phyloP scores from a whole-genome alignment of 2,797 vertebrate species.

The Scarus forsteni region DNA sequence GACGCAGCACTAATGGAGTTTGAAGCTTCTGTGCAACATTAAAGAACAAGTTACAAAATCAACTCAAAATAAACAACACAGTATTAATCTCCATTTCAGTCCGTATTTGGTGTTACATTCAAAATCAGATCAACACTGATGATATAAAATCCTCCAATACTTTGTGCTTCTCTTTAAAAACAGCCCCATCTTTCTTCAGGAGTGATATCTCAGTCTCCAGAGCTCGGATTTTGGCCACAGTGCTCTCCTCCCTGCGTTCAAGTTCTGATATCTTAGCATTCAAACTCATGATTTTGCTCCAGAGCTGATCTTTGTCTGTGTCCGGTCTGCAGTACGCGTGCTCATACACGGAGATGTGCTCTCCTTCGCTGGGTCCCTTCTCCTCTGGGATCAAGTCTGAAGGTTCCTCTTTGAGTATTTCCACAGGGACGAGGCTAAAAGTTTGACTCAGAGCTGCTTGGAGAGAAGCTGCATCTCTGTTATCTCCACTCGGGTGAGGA shows the following conservation, averaged over 20 bases:
- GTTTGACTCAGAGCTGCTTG: conserved; percentile 43
- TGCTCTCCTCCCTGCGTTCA: conserved; percentile 86
- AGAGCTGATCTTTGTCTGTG: conserved; percentile 86
- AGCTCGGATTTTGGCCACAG: conserved; percentile 84
- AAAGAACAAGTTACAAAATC: not conserved
- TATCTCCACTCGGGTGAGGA: not conserved
- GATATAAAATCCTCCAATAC: conserved; percentile 87
- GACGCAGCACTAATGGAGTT: not conserved
- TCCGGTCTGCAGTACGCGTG: conserved; percentile 90
- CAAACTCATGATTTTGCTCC: conserved; percentile 88
- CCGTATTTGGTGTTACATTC: no score
- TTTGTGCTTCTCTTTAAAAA: conserved; percentile 89
- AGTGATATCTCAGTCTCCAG: conserved; percentile 85
- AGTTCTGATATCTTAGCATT: conserved; percentile 88
- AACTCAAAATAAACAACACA: conserved; percentile 6
- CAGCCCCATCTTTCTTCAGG: conserved; percentile 83
- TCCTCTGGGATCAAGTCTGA: conserved; percentile 35
- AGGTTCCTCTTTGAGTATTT: conserved; percentile 19
- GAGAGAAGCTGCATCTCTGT: conserved; percentile 22
- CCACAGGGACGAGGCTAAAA: conserved; percentile 55
- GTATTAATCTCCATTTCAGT: not conserved
- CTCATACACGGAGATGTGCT: conserved; percentile 73
- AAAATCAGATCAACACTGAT: conserved; percentile 68
- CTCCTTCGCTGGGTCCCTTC: conserved; percentile 44
- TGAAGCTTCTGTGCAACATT: conserved; percentile 9